Evolutionary conservation across 2,888 invertebrate species (phyloP).

Genomic region (Dicyrtomina minuta): DNA sequence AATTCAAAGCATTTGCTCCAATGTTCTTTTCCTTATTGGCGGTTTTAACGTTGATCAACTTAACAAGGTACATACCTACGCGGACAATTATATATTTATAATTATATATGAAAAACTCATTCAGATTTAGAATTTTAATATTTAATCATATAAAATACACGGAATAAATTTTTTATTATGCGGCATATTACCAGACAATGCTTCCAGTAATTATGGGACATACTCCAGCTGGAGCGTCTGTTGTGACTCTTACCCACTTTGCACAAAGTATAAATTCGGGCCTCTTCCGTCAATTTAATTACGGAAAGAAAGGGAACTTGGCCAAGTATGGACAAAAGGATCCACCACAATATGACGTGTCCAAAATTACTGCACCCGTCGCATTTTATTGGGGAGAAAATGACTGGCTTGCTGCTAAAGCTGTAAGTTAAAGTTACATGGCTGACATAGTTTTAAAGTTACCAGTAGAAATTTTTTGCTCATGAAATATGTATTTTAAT

Average conservation of each 20-base stretch:
- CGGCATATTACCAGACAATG: conserved; percentile 61
- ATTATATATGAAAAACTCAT: too few species aligned
- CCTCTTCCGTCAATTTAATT: conserved; percentile 56
- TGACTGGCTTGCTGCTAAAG: conserved; percentile 53
- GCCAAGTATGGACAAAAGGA: conserved; percentile 42
- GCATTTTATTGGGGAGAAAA: conserved; percentile 55
- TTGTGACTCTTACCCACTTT: conserved; percentile 57
- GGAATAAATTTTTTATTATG: too few species aligned
- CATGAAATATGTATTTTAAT: too few species aligned
- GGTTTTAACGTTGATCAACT: conserved; percentile 60
- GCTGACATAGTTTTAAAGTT: too few species aligned
- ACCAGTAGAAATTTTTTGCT: too few species aligned
- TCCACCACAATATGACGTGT: conserved; percentile 49
- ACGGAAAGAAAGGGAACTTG: conserved; percentile 41
- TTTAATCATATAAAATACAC: too few species aligned
- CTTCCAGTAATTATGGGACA: conserved; percentile 58
- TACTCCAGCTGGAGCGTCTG: conserved; percentile 57
- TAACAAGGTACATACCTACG: too few species aligned
- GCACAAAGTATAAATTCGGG: conserved; percentile 55
- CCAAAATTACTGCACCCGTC: conserved; percentile 48
- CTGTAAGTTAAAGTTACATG: too few species aligned
- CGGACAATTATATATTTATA: too few species aligned
- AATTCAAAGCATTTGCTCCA: conserved; percentile 65
- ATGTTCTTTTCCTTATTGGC: conserved; percentile 66
- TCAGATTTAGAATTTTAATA: too few species aligned